Conservation (phyloP, 2,888 invertebrate species). For the Myopa testacea region DNA sequence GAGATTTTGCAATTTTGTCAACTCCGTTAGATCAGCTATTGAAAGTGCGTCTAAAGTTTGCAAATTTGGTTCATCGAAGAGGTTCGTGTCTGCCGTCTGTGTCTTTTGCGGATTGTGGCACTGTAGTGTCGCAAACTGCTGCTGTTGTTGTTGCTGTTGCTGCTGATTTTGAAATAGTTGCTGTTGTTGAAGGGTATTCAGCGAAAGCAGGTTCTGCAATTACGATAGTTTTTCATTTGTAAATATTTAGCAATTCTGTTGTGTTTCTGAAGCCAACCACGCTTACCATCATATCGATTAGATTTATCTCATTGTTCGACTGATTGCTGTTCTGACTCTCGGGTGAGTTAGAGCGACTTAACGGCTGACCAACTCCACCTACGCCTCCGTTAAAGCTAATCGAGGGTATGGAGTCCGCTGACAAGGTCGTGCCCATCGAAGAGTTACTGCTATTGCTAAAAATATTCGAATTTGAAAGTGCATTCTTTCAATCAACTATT, state of each 20-base stretch:
- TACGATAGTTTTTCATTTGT: background rate
- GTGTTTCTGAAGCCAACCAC: no score
- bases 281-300: slow-evolving; percentile 66
- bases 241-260: background rate
- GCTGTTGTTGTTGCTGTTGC: slow-evolving; percentile 45
- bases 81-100: slow-evolving; percentile 46
- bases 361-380: slow-evolving; percentile 51
- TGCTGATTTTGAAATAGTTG: slow-evolving; percentile 46
- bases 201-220: slow-evolving; percentile 61
- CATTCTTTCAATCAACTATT: background rate
- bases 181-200: slow-evolving; percentile 52
- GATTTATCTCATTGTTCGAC: slow-evolving; percentile 61
- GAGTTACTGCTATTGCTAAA: slow-evolving; percentile 65
- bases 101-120: slow-evolving; percentile 43
- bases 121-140: slow-evolving; percentile 19
- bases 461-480: slow-evolving; percentile 3
- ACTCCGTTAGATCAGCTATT: slow-evolving; percentile 60
- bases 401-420: slow-evolving; percentile 60
- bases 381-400: slow-evolving; percentile 46
- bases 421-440: slow-evolving; percentile 61
- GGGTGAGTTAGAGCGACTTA: slow-evolving; percentile 66
- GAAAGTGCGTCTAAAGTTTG: slow-evolving; percentile 56
- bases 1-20: slow-evolving; percentile 64
- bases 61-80: slow-evolving; percentile 51
- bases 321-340: slow-evolving; percentile 66